phyloP scores from a whole-genome alignment of 2,888 invertebrate genomes.

The Eurois occulta region DNA sequence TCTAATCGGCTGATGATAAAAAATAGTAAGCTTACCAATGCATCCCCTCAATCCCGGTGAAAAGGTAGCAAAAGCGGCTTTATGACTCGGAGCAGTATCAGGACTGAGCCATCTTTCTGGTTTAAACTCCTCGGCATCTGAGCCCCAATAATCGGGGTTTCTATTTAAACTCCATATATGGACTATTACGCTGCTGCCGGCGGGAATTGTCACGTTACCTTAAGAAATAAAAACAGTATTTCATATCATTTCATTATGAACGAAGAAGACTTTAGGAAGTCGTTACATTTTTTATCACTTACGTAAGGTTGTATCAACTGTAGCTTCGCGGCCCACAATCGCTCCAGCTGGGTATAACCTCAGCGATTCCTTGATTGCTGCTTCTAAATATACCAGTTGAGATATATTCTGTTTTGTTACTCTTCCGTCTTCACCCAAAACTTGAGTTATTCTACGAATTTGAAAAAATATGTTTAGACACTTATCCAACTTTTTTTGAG shows the following conservation, averaged over 20 bases:
- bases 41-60: slow-evolving; percentile 9
- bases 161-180: slow-evolving; percentile 1
- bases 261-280: neutral
- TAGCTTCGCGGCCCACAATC: neutral
- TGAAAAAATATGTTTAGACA: neutral
- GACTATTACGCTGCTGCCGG: neutral
- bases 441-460: slow-evolving; percentile 42
- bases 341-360: neutral
- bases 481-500: neutral
- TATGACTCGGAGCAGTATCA: neutral
- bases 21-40: neutral
- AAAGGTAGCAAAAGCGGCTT: slow-evolving; percentile 2
- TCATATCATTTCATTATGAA: neutral
- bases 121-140: neutral
- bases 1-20: neutral
- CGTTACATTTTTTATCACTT: neutral
- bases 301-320: neutral
- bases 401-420: slow-evolving; percentile 49
- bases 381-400: slow-evolving; percentile 43
- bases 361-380: neutral
- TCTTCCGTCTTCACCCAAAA: slow-evolving; percentile 48
- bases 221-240: neutral
- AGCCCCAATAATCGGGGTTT: neutral
- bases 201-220: neutral
- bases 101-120: slow-evolving; percentile 5